Evolutionary conservation across 2,888 invertebrate genomes (phyloP), one percentile per base, ranked within the genome.

Genomic region (Busseola fusca): DNA sequence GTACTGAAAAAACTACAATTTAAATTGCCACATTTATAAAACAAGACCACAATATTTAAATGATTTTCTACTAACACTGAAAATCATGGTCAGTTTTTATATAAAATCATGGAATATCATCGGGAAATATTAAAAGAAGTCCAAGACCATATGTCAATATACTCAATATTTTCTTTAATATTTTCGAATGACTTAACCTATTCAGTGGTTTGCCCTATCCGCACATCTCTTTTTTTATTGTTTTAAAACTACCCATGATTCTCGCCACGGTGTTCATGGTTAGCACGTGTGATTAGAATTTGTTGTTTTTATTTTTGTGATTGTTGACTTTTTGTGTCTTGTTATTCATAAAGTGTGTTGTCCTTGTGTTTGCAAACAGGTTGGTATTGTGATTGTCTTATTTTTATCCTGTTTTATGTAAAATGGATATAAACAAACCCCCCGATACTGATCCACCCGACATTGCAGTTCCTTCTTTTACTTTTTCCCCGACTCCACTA

Each of bases 151-250:
- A 5, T 75, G 27, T 56, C 45, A 71, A 10, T 2, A 1, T 42
- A 27, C 50, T 56, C 45, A 71, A 10, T 2, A 1, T 42, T 34
- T 68, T n/a, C 5, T 9, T 25, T 0, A 40, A 40, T 9, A 21
- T 48, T 40, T 72, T 69, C 10, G 77, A 72, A 72, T 69, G 21
- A 18, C 48, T 3, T 75, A 75, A 79, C 80, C 80, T 79, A 34
- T 64, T 57, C n/a, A n/a, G n/a, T n/a, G n/a, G n/a, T n/a, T n/a
- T n/a, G n/a, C n/a, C n/a, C n/a, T n/a, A n/a, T n/a, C n/a, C 27
- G 56, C 42, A 80, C 48, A 12, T 54, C 34, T 63, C 0, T 14
- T 50, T 18, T 58, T 48, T 34, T n/a, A 21, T 27, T 75, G 62
- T 65, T 79, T 78, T 80, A 57, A 57, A 34, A 60, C 16, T 4